Evolutionary conservation across 2,888 invertebrate genomes (phyloP).

Genomic region (Cylindroiulus punctatus): DNA sequence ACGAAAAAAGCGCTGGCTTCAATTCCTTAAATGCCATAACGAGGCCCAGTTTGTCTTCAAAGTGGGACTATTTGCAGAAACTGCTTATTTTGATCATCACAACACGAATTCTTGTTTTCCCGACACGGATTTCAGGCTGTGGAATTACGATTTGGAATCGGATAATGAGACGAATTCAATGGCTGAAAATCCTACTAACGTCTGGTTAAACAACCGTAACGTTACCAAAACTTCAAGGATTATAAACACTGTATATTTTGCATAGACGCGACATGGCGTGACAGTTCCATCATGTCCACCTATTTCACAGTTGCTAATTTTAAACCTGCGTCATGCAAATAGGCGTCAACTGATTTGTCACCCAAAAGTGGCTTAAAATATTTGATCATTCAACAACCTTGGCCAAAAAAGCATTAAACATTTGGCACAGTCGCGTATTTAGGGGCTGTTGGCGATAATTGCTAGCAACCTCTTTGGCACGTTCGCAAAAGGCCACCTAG

Average conservation of each 20-base stretch:
- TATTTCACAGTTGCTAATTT: not conserved
- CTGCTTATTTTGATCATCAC: not conserved
- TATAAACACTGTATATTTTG: no score
- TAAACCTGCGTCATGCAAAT: not conserved
- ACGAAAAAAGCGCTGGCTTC: not conserved
- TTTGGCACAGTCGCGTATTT: not conserved
- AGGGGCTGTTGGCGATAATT: not conserved
- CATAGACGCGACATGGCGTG: no score
- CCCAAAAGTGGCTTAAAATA: conserved; percentile 10
- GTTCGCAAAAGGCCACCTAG: not conserved
- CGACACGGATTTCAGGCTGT: not conserved
- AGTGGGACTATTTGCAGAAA: not conserved
- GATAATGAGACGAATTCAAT: not conserved
- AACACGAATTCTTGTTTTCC: not conserved
- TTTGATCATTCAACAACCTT: conserved; percentile 3
- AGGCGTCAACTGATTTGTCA: not conserved
- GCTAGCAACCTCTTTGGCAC: not conserved
- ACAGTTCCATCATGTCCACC: no score
- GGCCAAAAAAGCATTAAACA: not conserved
- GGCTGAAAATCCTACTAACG: no score
- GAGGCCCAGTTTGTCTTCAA: not conserved
- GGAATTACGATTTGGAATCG: not conserved
- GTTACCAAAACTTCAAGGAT: no score
- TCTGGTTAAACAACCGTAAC: no score
- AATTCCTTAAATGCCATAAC: not conserved